Percentiles rank a stretch among this genome's conserved stretches.
Conservation (phyloP, 1,140 invertebrate species). For the Lamellibrachia luymesi region DNA sequence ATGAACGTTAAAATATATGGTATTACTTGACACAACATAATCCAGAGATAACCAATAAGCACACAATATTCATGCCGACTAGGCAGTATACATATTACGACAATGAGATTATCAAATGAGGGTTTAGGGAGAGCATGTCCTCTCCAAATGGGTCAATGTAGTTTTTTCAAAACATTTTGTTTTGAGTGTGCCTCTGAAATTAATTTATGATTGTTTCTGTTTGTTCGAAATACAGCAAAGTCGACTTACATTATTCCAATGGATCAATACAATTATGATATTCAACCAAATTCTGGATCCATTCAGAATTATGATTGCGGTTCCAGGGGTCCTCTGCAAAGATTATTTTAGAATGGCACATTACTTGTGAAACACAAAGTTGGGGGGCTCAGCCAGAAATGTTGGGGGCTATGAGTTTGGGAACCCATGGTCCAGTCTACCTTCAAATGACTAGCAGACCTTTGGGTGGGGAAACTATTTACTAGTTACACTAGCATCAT, state of each 20-base stretch:
- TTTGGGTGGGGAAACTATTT: no score
- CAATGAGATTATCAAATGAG: not conserved
- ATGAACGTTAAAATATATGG: not conserved
- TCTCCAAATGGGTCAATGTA: not conserved
- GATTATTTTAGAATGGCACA: no score
- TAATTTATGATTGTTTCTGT: not conserved
- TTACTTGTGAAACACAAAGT: no score
- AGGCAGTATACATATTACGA: not conserved
- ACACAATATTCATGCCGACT: not conserved
- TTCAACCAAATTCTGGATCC: not conserved
- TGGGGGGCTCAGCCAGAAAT: not conserved
- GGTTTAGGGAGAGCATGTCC: not conserved
- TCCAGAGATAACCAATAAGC: not conserved
- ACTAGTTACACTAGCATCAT: no score
- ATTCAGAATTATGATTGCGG: not conserved
- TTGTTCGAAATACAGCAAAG: not conserved
- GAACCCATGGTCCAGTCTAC: no score
- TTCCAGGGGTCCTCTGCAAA: not conserved
- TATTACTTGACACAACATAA: not conserved
- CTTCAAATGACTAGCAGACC: no score
- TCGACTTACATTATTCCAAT: not conserved
- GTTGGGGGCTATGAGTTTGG: not conserved
- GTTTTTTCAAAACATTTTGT: not conserved
- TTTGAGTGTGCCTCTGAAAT: not conserved
- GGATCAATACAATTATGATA: not conserved